phyloP scores from a whole-genome alignment of 2,888 invertebrate genomes.

The Andrena bicolor region DNA sequence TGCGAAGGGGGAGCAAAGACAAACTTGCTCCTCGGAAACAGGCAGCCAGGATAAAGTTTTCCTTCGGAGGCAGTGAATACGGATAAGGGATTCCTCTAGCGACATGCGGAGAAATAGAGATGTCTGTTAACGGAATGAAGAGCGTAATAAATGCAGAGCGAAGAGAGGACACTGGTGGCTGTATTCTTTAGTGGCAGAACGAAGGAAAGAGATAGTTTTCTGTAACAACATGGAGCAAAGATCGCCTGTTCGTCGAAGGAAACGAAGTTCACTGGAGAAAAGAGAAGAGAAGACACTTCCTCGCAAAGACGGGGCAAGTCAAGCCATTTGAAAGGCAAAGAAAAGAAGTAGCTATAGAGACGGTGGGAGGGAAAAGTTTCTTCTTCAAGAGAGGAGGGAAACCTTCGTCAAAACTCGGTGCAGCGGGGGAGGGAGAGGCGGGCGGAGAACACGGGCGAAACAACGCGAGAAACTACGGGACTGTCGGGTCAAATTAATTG shows the following conservation, averaged over 20 bases:
- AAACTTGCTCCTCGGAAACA: neutral
- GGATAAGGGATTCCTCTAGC: no score
- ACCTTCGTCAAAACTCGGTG: neutral
- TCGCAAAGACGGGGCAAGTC: conserved; percentile 1
- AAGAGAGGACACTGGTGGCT: no score
- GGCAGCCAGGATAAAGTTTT: neutral
- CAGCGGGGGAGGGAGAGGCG: neutral
- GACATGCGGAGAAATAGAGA: no score
- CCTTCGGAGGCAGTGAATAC: neutral
- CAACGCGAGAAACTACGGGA: conserved; percentile 3
- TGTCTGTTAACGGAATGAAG: no score
- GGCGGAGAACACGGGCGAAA: neutral
- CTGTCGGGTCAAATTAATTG: conserved; percentile 69
- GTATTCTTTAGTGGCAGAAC: neutral
- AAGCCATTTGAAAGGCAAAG: neutral
- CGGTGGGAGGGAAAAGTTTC: neutral
- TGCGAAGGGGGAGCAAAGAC: neutral
- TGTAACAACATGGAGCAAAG: no score
- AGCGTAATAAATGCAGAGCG: no score
- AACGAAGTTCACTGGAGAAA: neutral
- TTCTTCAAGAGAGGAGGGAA: neutral
- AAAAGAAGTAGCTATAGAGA: neutral
- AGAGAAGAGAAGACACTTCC: neutral
- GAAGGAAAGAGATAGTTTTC: neutral
- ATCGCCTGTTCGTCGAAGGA: neutral